Base-by-base conservation (phyloP, 2,113 vertebrate species). In the Mustela lutreola region DNA sequence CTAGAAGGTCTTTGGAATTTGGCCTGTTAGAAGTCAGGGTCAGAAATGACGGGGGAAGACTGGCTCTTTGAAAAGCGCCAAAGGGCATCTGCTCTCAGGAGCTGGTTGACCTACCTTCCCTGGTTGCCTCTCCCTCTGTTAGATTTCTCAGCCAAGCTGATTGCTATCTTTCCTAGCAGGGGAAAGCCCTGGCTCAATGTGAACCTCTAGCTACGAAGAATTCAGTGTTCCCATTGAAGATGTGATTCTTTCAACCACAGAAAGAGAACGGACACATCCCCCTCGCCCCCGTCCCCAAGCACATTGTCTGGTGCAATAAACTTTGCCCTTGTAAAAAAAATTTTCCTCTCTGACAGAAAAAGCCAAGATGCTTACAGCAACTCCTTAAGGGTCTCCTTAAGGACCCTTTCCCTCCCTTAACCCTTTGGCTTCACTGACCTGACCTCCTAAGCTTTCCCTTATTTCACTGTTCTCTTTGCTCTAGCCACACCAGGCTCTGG, bases 1-100 rank as follows among this genome's bases (percentile, higher is more conserved):
- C 67, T 70, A 70, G 26, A 81, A 91, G 89, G 82, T 56, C 95
- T 86, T 86, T 94, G 85, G 92, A 84, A 96, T 82, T 87, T 80
- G 87, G 21, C 71, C 96, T 92, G 36, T 87, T 87, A 82, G 63
- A 96, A 97, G 58, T 50, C 58, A 76, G 36, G 18, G 48, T 94
- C 88, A 94, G 79, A 95, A 84, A 78, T 33, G 78, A 79, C 18
- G 39, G 14, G 62, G 19, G 11, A 91, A 62, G 21, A 6, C 8
- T 33, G 26, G 28, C 14, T 88, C 63, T 94, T 82, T 67, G 81
- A 18, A n/a, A 84, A 83, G 36, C 7, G 22, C 39, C 53, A 36
- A 70, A 86, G 58, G 42, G 70, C 42, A 36, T 28, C 53, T 62
- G 65, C 93, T 45, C 28, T 79, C 70, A 7, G 39, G 70, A 11